These are phyloP conservation scores for Siphlonurus alternatus DNA, from an alignment of 2,888 invertebrate species.

Conservation along the genomic window DNA sequence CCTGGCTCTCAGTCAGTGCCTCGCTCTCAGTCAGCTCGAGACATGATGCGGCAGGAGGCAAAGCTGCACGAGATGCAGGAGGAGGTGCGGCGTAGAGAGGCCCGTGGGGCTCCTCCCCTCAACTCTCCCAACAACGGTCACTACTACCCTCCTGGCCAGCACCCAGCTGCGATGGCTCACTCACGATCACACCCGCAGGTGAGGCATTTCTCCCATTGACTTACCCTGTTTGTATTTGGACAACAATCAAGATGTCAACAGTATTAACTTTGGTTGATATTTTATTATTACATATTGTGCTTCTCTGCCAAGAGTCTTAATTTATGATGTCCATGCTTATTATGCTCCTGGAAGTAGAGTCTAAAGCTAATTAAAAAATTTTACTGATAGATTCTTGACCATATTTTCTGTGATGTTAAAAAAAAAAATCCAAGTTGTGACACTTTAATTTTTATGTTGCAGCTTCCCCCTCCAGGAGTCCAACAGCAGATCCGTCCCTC, in stretches of 20 bases:
- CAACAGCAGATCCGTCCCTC: not conserved
- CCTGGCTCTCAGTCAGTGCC: constrained; percentile 14
- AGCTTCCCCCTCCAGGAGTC: not conserved
- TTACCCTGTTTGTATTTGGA: no score
- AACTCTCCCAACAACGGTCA: not conserved
- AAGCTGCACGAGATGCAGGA: constrained; percentile 69
- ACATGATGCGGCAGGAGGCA: constrained; percentile 36
- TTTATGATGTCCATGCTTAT: no score
- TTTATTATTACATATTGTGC: no score
- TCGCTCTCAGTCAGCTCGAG: constrained; percentile 31
- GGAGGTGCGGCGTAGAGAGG: constrained; percentile 45
- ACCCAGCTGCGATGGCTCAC: not conserved
- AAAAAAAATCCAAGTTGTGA: no score
- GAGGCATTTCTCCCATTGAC: not conserved
- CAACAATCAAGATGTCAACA: no score
- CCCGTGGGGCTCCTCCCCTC: constrained; percentile 14
- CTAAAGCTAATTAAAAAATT: no score
- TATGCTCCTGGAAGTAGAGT: no score
- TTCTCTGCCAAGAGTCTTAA: no score
- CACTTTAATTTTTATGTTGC: no score
- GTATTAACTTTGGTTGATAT: no score
- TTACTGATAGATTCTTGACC: no score
- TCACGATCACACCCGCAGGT: constrained; percentile 7
- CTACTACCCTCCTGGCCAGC: not conserved
- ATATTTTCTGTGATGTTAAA: no score